Base-by-base conservation (phyloP, 1,140 invertebrate genomes). In the Bombus sylvicola region DNA sequence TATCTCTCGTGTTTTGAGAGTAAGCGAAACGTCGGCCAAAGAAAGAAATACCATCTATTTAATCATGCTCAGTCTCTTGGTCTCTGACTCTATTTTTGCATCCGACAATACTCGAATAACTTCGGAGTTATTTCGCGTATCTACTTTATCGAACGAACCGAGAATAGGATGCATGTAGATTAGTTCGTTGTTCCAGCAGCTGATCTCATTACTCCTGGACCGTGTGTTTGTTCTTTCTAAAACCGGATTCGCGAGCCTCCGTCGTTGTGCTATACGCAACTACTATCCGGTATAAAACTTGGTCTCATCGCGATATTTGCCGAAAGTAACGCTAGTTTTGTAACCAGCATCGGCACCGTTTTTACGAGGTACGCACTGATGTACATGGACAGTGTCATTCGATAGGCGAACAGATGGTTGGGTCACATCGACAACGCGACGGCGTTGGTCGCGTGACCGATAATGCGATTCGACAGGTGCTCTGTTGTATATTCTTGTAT, bases 401-500 rank as follows among this genome's bases (percentile, higher is more conserved):
- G 81, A 83, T 76, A 76, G 64, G 62, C 28, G 76, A 72, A 80
- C 76, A 80, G 76, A 85, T 80, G 76, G 83, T 62, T 37, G n/a
- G 62, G 82, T 83, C 69, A 72, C 83, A 41, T 85, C 77, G 77
- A 76, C 68, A 77, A 64, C 78, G 57, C 68, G 57, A 78, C 41
- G 47, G n/a, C 69, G 57, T 66, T 66, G 39, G 31, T 88, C 83
- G 83, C 66, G 75, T 86, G 87, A 71, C 75, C 80, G 85, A 89
- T 89, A 89, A 90, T 90, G 81, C 75, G 84, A 89, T 89, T 89
- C 85, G 87, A 90, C 87, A 89, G 88, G 84, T 89, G 85, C 87
- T 86, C 82, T 41, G 84, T 81, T 71, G 69, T 79, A 78, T 76
- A 82, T 87, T 89, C 82, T 89, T 83, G 80, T 83, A 84, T 89